Percentiles rank a stretch among this genome's conserved stretches.
Conservation (phyloP, 2,797 vertebrate species). For the Tamandua tetradactyla region DNA sequence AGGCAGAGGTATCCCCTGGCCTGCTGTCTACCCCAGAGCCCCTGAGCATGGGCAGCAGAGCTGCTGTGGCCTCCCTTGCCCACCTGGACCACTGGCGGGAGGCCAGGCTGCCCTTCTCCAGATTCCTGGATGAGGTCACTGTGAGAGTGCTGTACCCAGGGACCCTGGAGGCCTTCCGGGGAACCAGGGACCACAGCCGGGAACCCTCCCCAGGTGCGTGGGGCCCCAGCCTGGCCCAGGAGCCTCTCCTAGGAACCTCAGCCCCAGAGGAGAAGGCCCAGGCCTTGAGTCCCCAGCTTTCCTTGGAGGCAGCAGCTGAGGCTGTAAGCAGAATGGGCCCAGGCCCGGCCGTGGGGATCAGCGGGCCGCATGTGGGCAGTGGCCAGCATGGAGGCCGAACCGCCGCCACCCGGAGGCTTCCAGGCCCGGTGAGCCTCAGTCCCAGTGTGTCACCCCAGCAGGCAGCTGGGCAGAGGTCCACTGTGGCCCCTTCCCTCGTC, state of each 20-base stretch:
- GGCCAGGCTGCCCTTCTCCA: slow-evolving; percentile 92
- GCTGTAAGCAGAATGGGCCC: not conserved
- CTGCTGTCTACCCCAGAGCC: slow-evolving; percentile 67
- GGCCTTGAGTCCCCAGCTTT: not conserved
- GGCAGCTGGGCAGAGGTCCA: fast-evolving
- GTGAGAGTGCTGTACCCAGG: slow-evolving; percentile 89
- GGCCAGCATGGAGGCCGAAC: not conserved
- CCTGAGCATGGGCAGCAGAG: slow-evolving; percentile 75
- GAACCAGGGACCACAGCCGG: slow-evolving; percentile 78
- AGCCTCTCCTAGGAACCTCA: slow-evolving; percentile 69
- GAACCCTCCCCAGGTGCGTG: slow-evolving; percentile 82
- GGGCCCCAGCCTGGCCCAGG: not conserved
- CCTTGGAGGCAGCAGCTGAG: not conserved
- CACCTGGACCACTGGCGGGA: slow-evolving; percentile 84
- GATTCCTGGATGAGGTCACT: slow-evolving; percentile 94
- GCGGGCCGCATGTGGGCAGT: not conserved
- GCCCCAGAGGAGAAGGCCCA: slow-evolving; percentile 77
- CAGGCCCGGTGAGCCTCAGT: slow-evolving; percentile 66
- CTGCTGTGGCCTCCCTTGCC: slow-evolving; percentile 68
- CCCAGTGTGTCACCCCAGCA: not conserved
- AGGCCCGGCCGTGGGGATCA: fast-evolving
- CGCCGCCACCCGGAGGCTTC: not conserved
- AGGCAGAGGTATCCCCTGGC: slow-evolving; percentile 76
- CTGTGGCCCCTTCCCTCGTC: not conserved
- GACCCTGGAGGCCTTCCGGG: slow-evolving; percentile 84